Evolutionary conservation across 2,888 invertebrate genomes (phyloP), one percentile per base, ranked within the genome.

Genomic region (Diachrysia chrysitis): DNA sequence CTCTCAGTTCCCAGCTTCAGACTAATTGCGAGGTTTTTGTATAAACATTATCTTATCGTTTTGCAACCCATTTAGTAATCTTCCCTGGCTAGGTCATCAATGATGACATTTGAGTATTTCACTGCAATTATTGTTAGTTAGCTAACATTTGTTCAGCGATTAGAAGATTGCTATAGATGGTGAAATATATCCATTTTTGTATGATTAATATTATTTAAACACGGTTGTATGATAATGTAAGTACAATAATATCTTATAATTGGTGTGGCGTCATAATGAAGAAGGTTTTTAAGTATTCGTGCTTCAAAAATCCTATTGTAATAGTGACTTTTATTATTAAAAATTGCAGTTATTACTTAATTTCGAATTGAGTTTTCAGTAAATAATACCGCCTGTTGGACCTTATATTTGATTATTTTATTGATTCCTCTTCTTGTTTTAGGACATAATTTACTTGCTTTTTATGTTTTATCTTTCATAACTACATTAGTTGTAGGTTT

Each of bases 111-210:
- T 70, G 70, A 54, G 32, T 81, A 71, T 69, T 75, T 69, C 57
- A 65, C 57, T 65, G 66, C 55, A 71, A 73, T 73, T 71, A 76
- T 60, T 53, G 69, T 82, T 76, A 61, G 69, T 82, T 76, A 61
- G 53, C 58, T 69, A 82, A 79, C 58, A 54, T 66, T 59, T 62
- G 54, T 66, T 60, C 53, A 16, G 42, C 62, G 58, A 62, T 66
- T 73, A 61, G 23, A 10, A 54, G 56, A 70, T 69, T 69, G 58
- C 35, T 54, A 64, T 59, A n/a, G 56, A 56, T 42, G 10, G 14
- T 48, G 9, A 29, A 66, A 42, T 73, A 48, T 61, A 63, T 63
- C 25, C 46, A 19, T 58, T 62, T 61, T 54, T 35, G 25, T 46
- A 23, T 67, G 37, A 61, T 63, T 42, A 42, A 42, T 42, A 42